Percentiles rank a stretch among this genome's conserved stretches.
Evolutionary conservation across 1,140 invertebrate species (phyloP).

Genomic region (Achroia grisella): DNA sequence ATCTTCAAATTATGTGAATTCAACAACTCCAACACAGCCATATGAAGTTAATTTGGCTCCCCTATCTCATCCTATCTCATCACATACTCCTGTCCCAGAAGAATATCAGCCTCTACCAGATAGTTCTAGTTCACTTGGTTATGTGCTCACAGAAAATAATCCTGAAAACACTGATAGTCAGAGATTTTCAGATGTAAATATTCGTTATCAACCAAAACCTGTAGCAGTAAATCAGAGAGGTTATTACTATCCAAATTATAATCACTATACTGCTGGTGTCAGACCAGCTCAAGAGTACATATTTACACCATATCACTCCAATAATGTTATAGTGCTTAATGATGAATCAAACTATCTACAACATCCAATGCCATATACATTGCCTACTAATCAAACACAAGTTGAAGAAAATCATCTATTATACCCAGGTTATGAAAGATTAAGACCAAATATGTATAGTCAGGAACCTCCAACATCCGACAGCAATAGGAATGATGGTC

Average conservation of each 20-base stretch:
- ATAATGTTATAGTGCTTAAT: constrained; percentile 39
- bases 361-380: constrained; percentile 36
- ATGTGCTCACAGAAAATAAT: constrained; percentile 28
- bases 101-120: constrained; percentile 64
- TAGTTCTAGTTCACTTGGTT: constrained; percentile 57
- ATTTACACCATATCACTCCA: constrained; percentile 29
- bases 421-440: background rate
- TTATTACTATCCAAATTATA: constrained; percentile 45
- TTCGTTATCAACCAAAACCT: constrained; percentile 58
- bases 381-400: constrained; percentile 24
- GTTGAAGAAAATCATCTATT: constrained; percentile 21
- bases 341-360: constrained; percentile 39
- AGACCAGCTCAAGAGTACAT: constrained; percentile 31
- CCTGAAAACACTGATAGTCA: constrained; percentile 26
- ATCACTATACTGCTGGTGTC: constrained; percentile 26
- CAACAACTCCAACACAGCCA: constrained; percentile 44
- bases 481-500: constrained; percentile 12
- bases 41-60: constrained; percentile 39
- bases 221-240: constrained; percentile 24
- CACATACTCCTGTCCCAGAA: constrained; percentile 57
- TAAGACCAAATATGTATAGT: constrained; percentile 15
- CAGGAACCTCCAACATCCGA: constrained; percentile 6
- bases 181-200: constrained; percentile 37
- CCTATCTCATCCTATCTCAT: constrained; percentile 31
- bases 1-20: constrained; percentile 58